These are phyloP conservation scores for Hydrotaea diabolus DNA, from an alignment of 2,888 invertebrate species.

Conservation along the genomic window DNA sequence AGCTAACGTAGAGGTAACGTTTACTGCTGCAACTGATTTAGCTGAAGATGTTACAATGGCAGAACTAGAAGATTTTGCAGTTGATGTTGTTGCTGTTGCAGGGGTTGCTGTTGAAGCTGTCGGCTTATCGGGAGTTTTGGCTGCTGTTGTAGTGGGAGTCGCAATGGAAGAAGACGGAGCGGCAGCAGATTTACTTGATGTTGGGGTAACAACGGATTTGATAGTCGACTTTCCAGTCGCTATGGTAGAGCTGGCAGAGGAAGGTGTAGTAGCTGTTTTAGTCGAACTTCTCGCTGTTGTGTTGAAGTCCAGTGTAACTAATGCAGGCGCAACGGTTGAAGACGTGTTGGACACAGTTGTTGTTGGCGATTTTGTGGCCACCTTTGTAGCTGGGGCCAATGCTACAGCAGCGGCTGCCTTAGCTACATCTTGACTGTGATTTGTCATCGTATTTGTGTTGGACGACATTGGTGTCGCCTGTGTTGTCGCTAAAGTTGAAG, in stretches of 20 bases:
- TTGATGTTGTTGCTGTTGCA: conserved; percentile 6
- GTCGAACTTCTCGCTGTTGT: conserved; percentile 41
- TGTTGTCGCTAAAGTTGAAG: conserved; percentile 40
- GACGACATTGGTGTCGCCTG: background rate
- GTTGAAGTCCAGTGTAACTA: background rate
- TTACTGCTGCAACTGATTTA: conserved; percentile 3
- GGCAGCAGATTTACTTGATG: conserved; percentile 1
- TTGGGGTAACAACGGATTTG: conserved; percentile 3
- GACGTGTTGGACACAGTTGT: background rate
- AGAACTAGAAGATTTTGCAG: background rate
- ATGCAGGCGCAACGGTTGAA: background rate
- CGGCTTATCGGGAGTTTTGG: conserved; percentile 38
- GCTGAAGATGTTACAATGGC: conserved; percentile 1
- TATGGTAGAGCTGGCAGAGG: background rate
- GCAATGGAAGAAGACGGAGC: background rate
- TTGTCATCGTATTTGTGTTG: background rate
- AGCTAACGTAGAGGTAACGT: background rate
- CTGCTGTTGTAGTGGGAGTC: conserved; percentile 32
- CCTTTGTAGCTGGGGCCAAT: background rate
- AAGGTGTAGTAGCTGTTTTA: conserved; percentile 26
- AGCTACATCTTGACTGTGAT: background rate
- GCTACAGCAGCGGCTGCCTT: background rate
- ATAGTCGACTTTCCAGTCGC: background rate
- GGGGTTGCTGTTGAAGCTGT: conserved; percentile 11
- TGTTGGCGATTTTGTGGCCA: conserved; percentile 10